phyloP scores from a whole-genome alignment of 2,113 vertebrate genomes.

The Motacilla alba region DNA sequence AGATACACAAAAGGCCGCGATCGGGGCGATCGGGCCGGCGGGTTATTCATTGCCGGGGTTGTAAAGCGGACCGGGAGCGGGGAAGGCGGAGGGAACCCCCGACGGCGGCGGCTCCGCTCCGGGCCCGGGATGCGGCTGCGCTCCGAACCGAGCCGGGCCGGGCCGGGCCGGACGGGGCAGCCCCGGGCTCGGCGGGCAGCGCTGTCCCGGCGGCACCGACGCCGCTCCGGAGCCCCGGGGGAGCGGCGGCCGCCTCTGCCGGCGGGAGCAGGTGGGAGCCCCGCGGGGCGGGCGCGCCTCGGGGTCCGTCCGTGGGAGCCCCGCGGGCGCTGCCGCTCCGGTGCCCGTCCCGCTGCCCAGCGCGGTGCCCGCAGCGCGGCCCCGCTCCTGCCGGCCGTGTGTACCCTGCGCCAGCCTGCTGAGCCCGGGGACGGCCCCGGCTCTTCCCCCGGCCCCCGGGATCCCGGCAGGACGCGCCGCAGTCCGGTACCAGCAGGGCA shows the following conservation, averaged over 20 bases:
- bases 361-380: neutral
- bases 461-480: neutral
- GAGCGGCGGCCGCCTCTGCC: neutral
- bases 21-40: conserved; percentile 86
- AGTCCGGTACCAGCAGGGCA: fast-evolving
- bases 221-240: neutral
- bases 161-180: neutral
- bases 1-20: conserved; percentile 90
- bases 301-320: neutral
- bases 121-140: neutral
- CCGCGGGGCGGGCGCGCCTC: neutral
- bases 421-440: neutral
- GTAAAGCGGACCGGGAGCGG: conserved; percentile 77
- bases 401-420: neutral
- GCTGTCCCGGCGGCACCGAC: neutral
- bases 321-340: fast-evolving
- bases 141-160: neutral
- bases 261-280: neutral
- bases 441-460: neutral
- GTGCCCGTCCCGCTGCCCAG: fast-evolving
- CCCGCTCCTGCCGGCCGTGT: fast-evolving
- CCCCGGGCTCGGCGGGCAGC: neutral
- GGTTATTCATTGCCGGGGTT: conserved; percentile 91
- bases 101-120: neutral
- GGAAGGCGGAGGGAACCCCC: neutral